Percentiles rank a stretch among this genome's conserved stretches.
Conservation (phyloP, 2,888 invertebrate genomes). For the Andrena fulva region DNA sequence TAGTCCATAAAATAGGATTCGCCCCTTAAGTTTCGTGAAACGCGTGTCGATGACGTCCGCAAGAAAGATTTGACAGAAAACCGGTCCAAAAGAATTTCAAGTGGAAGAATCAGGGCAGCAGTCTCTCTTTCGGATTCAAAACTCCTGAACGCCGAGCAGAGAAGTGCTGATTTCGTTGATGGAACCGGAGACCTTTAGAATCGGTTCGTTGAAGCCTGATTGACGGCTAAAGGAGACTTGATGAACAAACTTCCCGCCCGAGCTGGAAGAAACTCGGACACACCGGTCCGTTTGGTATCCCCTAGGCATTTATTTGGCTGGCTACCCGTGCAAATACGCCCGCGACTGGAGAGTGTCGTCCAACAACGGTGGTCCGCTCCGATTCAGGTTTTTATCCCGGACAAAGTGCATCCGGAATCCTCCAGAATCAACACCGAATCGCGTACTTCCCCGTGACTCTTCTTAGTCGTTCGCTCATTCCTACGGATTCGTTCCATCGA, state of each 20-base stretch:
- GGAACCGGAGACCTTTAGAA: slow-evolving; percentile 2
- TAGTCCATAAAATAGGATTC: too few species aligned
- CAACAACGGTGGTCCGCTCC: slow-evolving; percentile 21
- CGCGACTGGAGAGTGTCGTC: slow-evolving; percentile 12
- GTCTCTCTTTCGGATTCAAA: not conserved
- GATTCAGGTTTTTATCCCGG: slow-evolving; percentile 28
- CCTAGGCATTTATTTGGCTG: slow-evolving; percentile 33
- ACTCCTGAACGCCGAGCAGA: not conserved
- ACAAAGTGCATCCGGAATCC: slow-evolving; percentile 35
- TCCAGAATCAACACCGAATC: slow-evolving; percentile 30
- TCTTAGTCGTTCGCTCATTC: not conserved
- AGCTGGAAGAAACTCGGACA: not conserved
- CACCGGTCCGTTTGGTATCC: not conserved
- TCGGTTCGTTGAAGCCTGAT: slow-evolving; percentile 16
- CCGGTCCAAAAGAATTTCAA: not conserved
- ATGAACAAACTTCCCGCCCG: slow-evolving; percentile 16
- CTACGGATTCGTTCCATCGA: not conserved
- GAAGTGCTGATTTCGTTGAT: not conserved
- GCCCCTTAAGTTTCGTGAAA: too few species aligned
- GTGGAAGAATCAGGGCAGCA: not conserved
- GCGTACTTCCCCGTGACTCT: slow-evolving; percentile 1
- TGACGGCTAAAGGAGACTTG: slow-evolving; percentile 3
- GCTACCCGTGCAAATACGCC: slow-evolving; percentile 10
- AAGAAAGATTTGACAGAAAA: too few species aligned
- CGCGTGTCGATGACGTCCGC: too few species aligned